These are phyloP conservation scores for Spermophilus dauricus DNA, from an alignment of 2,113 vertebrate species.

Conservation along the genomic window DNA sequence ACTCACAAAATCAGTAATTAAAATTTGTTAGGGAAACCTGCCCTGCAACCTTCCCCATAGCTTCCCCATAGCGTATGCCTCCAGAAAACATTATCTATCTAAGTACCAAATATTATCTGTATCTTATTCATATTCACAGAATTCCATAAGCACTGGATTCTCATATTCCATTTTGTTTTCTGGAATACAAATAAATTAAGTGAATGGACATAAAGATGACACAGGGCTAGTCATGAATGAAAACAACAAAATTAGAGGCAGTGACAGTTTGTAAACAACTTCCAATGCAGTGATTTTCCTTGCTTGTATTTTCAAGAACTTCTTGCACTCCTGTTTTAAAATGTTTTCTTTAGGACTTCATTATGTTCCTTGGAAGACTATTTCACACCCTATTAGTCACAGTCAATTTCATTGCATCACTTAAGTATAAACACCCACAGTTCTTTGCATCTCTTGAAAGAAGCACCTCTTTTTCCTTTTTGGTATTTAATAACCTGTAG, in stretches of 20 bases:
- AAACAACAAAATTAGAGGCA: constrained; percentile 60
- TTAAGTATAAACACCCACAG: constrained; percentile 67
- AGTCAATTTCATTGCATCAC: constrained; percentile 79
- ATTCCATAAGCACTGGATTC: constrained; percentile 28
- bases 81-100: constrained; percentile 2
- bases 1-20: not conserved
- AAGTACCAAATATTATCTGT: constrained; percentile 51
- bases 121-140: constrained; percentile 29
- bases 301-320: constrained; percentile 55
- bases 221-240: constrained; percentile 30
- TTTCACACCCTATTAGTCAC: constrained; percentile 82
- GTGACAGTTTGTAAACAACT: constrained; percentile 41
- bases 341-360: constrained; percentile 66
- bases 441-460: constrained; percentile 62
- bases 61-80: not conserved
- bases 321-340: constrained; percentile 64
- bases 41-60: not conserved
- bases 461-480: constrained; percentile 57
- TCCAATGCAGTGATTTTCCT: constrained; percentile 35
- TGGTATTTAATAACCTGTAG: constrained; percentile 73
- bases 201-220: constrained; percentile 27
- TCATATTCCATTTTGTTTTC: constrained; percentile 63
- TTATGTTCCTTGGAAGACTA: constrained; percentile 74
- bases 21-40: constrained; percentile 29
- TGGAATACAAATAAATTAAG: constrained; percentile 3